phyloP scores from a whole-genome alignment of 2,797 vertebrate species.

The Melanogrammus aeglefinus region DNA sequence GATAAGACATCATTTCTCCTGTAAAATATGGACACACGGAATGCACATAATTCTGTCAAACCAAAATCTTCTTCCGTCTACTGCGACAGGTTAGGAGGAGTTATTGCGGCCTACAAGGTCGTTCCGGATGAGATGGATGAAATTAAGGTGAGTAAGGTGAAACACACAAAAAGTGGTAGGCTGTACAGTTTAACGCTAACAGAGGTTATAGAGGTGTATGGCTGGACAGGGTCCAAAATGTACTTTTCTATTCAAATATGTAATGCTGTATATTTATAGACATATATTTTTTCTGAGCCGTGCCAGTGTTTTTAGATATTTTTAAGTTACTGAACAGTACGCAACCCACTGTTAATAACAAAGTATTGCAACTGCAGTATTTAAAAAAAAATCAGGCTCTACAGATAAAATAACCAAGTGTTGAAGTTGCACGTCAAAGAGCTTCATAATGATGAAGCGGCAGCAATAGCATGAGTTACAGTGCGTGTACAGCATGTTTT shows the following conservation, averaged over 20 bases:
- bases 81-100: slow-evolving; percentile 90
- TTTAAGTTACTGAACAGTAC: not conserved
- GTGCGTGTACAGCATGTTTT: not conserved
- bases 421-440: not conserved
- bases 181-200: not conserved
- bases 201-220: not conserved
- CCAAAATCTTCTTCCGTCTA: slow-evolving; percentile 18
- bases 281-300: not conserved
- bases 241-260: not conserved
- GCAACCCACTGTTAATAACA: not conserved
- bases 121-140: slow-evolving; percentile 98
- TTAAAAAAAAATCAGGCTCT: not conserved
- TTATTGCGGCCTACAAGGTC: slow-evolving; percentile 95
- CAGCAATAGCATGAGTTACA: not conserved
- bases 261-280: not conserved
- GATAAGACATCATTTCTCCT: not conserved
- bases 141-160: slow-evolving; percentile 93
- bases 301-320: not conserved
- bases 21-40: not conserved
- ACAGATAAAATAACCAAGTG: not conserved
- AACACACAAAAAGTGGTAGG: not conserved
- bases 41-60: slow-evolving; percentile 4
- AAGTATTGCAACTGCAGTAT: not conserved
- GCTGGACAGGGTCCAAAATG: not conserved
- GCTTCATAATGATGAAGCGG: not conserved